Conservation (phyloP, 2,888 invertebrate species). For the Maniola hyperantus region DNA sequence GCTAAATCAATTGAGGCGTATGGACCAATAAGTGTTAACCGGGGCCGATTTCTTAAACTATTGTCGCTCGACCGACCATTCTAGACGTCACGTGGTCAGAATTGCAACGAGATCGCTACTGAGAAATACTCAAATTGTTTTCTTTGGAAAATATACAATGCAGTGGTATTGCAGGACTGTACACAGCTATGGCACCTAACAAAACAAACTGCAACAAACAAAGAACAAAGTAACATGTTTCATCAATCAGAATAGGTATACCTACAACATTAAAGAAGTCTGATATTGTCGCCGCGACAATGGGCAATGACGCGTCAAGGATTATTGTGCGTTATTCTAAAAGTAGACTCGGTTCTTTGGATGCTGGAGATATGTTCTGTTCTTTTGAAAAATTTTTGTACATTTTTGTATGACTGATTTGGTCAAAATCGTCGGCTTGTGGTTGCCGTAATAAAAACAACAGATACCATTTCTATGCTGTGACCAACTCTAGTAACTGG, state of each 20-base stretch:
- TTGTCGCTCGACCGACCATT: constrained; percentile 66
- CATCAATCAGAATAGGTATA: neutral
- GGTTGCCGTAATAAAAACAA: too few relatives aligned
- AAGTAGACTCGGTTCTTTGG: neutral
- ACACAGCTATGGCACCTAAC: neutral
- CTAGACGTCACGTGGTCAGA: constrained; percentile 55
- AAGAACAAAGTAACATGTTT: too few relatives aligned
- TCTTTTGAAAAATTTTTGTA: too few relatives aligned
- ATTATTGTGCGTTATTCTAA: too few relatives aligned
- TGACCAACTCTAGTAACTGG: too few relatives aligned
- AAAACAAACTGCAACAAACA: too few relatives aligned
- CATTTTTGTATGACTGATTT: too few relatives aligned
- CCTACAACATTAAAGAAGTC: too few relatives aligned
- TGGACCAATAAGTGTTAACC: constrained; percentile 74
- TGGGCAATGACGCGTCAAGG: too few relatives aligned
- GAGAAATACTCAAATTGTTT: constrained; percentile 40
- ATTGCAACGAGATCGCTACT: constrained; percentile 59
- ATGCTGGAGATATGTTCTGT: too few relatives aligned
- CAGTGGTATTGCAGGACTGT: neutral
- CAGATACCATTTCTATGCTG: too few relatives aligned
- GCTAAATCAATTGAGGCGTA: constrained; percentile 71
- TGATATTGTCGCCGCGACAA: neutral
- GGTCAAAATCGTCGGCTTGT: too few relatives aligned
- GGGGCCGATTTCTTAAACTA: constrained; percentile 63
- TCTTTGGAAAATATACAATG: constrained; percentile 1